Evolutionary conservation across 1,140 invertebrate genomes (phyloP).

Genomic region (Drosophila rufa): DNA sequence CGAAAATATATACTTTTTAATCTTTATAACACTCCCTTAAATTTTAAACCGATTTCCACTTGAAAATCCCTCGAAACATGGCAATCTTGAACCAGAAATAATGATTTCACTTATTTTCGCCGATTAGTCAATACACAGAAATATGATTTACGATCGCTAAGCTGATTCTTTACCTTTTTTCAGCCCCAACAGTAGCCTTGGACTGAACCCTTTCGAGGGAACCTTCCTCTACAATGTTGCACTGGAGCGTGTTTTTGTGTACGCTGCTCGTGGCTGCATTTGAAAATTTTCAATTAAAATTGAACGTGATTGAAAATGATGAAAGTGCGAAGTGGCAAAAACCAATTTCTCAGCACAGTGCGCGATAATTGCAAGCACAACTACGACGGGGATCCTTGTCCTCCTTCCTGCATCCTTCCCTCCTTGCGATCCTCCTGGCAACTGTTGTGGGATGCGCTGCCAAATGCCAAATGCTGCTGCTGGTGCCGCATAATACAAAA

Average conservation of each 20-base stretch:
- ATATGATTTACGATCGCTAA: conserved; percentile 25
- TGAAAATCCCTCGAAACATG: too few species aligned
- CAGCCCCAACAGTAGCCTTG: conserved; percentile 19
- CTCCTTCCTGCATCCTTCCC: not conserved
- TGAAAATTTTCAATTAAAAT: conserved; percentile 82
- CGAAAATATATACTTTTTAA: too few species aligned
- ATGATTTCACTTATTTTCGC: conserved; percentile 12
- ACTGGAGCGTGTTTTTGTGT: conserved; percentile 36
- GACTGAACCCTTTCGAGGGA: not conserved
- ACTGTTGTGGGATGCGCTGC: conserved; percentile 80
- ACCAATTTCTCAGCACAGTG: conserved; percentile 82
- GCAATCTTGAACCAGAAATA: conserved; percentile 9
- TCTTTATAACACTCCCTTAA: not conserved
- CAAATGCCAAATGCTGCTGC: conserved; percentile 58
- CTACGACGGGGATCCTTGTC: conserved; percentile 23
- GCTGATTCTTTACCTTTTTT: not conserved
- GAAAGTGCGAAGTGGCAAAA: conserved; percentile 83
- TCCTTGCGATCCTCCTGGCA: conserved; percentile 21
- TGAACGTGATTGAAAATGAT: conserved; percentile 83
- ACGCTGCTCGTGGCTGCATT: conserved; percentile 29
- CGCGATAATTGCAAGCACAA: conserved; percentile 72
- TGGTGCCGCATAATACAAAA: conserved; percentile 74
- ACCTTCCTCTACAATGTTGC: conserved; percentile 35
- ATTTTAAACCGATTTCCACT: not conserved
- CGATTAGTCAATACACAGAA: conserved; percentile 27